These are phyloP conservation scores for Unio pictorum DNA, from an alignment of 2,888 invertebrate species.

Conservation along the genomic window DNA sequence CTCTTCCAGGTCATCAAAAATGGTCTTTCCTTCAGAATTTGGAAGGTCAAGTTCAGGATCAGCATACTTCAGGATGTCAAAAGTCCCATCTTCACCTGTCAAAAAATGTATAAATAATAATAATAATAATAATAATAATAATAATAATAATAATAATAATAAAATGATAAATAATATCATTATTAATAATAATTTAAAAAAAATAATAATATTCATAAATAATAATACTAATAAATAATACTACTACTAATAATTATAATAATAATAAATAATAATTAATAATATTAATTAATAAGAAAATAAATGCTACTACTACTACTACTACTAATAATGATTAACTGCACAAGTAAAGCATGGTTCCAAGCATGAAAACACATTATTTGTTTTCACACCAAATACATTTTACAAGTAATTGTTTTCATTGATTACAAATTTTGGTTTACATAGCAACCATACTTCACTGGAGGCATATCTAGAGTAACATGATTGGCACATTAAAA, in stretches of 20 bases:
- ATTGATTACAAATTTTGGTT: background rate
- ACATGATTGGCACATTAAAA: too few relatives aligned
- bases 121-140: background rate
- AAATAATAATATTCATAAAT: too few relatives aligned
- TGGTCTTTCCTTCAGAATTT: slow-evolving; percentile 82
- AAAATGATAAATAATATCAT: too few relatives aligned
- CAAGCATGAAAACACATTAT: background rate
- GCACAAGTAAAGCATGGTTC: background rate
- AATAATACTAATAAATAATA: too few relatives aligned
- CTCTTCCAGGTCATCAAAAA: slow-evolving; percentile 80
- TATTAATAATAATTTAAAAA: too few relatives aligned
- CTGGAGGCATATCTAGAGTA: too few relatives aligned
- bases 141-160: too few relatives aligned
- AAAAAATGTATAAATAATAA: background rate
- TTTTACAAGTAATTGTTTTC: background rate
- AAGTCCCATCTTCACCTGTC: slow-evolving; percentile 77
- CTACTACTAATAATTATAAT: background rate
- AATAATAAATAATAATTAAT: too few relatives aligned
- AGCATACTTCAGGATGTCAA: slow-evolving; percentile 95
- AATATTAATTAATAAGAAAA: too few relatives aligned
- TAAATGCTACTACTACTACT: too few relatives aligned
- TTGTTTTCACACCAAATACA: background rate
- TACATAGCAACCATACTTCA: too few relatives aligned
- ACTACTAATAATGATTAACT: background rate
- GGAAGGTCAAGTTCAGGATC: slow-evolving; percentile 90